Conservation (phyloP, 2,797 vertebrate species). For the Pangasius macronema region DNA sequence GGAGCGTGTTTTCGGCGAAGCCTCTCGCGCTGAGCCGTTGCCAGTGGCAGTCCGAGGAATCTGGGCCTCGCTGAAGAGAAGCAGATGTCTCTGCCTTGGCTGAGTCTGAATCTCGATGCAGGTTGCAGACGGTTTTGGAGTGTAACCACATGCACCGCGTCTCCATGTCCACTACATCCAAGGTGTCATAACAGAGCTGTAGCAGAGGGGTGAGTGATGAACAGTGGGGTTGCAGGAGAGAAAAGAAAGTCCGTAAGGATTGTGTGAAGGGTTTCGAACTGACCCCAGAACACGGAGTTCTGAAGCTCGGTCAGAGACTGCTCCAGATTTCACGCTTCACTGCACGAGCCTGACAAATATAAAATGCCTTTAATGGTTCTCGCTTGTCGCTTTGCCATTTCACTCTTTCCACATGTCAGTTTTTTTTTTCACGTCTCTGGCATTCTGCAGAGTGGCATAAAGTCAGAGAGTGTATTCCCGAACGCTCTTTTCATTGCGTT, state of each 20-base stretch:
- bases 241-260: not conserved
- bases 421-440: not conserved
- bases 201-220: constrained; percentile 13
- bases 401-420: not conserved
- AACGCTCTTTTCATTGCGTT: not conserved
- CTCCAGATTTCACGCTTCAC: constrained; percentile 9
- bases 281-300: not conserved
- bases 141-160: constrained; percentile 38
- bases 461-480: not conserved
- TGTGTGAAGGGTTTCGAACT: not conserved
- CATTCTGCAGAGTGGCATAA: not conserved
- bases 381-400: not conserved
- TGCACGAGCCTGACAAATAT: constrained; percentile 9
- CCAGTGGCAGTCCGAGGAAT: constrained; percentile 47
- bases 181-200: constrained; percentile 29
- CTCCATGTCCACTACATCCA: constrained; percentile 23
- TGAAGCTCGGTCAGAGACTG: not conserved
- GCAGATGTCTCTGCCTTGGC: constrained; percentile 52
- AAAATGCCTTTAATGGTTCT: constrained; percentile 14
- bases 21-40: constrained; percentile 27
- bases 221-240: not conserved
- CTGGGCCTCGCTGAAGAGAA: constrained; percentile 53
- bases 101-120: constrained; percentile 40
- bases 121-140: constrained; percentile 43
- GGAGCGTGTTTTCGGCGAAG: constrained; percentile 11